Evolutionary conservation across 2,888 invertebrate species (phyloP), one percentile per base, ranked within the genome.

Genomic region (Rhogogaster chlorosoma): DNA sequence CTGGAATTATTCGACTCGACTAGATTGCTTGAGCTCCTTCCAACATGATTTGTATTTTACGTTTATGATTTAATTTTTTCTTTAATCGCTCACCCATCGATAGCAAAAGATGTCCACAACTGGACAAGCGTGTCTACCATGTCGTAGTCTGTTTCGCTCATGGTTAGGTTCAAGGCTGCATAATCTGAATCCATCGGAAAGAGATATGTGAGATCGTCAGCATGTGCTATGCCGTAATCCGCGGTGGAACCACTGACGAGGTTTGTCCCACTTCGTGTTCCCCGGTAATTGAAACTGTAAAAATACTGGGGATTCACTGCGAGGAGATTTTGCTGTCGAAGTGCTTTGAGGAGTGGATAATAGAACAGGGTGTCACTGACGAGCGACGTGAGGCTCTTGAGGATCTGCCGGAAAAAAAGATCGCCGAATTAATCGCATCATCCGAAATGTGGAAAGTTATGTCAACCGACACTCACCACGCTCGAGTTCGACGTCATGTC

Each of bases 31-130:
- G n/a, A n/a, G n/a, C n/a, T n/a, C n/a, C n/a, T n/a, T n/a, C n/a
- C n/a, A n/a, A n/a, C n/a, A n/a, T n/a, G n/a, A n/a, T n/a, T n/a
- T n/a, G n/a, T n/a, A n/a, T n/a, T n/a, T n/a, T n/a, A n/a, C n/a
- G n/a, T n/a, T n/a, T n/a, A n/a, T n/a, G n/a, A n/a, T n/a, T n/a
- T n/a, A n/a, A n/a, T n/a, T n/a, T n/a, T n/a, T n/a, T n/a, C n/a
- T n/a, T n/a, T n/a, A n/a, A n/a, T n/a, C n/a, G n/a, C n/a, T 73
- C 7, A 73, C 73, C 73, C 73, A 26, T 73, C 22, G 1, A 45
- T 38, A 0, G 42, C 73, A 73, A 73, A 73, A 42, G 36, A 70
- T 15, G 70, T 70, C 36, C 36, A 70, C 36, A 70, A n/a, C 70
- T 70, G 32, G 1, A 32, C 29, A 0, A 70, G 3, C 0, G 32